Base-by-base conservation (phyloP, 2,888 invertebrate species). In the Strigamia crassipes region DNA sequence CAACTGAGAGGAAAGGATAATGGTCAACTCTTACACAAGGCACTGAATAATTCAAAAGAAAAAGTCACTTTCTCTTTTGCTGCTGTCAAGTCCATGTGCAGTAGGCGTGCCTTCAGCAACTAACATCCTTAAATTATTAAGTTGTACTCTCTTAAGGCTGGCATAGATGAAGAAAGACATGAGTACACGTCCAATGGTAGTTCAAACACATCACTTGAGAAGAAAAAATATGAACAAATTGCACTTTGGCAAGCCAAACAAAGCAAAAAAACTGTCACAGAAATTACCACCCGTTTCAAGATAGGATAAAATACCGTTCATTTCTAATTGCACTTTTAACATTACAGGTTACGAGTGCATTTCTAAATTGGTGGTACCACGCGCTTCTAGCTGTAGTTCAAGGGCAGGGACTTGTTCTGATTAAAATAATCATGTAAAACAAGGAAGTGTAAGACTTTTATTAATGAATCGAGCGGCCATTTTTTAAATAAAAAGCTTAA, bases 41-140 rank as follows among this genome's bases (percentile, higher is more conserved):
- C 31, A 10, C 23, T 73, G 73, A 73, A 73, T 73, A 73, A 73
- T 73, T 73, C 73, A 73, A 15, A 73, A 27, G 73, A 27, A 73
- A 73, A 73, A 73, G 73, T 73, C 73, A 73, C 73, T 73, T 73
- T 73, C 73, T 73, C 73, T 73, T 73, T 73, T 73, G 73, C 73
- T 73, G 73, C 73, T 73, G n/a, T 73, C 73, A 73, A 31, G 73
- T 73, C 73, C 73, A 73, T 73, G 73, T 73, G 73, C 73, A 73
- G 27, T 73, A 31, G 73, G 73, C 73, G 31, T 73, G 73, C 73
- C 73, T 73, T 73, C 13, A 73, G 73, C 73, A 73, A 73, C 73
- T 73, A 73, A 73, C 73, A 73, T 73, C 73, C 73, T 73, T 73
- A 73, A 73, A 73, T 73, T 73, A 73, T 73, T 73, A 27, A 73